Percentiles rank a stretch among this genome's conserved stretches.
These are phyloP conservation scores for Peromyscus eremicus DNA, from an alignment of 2,797 vertebrate genomes.

Conservation along the genomic window DNA sequence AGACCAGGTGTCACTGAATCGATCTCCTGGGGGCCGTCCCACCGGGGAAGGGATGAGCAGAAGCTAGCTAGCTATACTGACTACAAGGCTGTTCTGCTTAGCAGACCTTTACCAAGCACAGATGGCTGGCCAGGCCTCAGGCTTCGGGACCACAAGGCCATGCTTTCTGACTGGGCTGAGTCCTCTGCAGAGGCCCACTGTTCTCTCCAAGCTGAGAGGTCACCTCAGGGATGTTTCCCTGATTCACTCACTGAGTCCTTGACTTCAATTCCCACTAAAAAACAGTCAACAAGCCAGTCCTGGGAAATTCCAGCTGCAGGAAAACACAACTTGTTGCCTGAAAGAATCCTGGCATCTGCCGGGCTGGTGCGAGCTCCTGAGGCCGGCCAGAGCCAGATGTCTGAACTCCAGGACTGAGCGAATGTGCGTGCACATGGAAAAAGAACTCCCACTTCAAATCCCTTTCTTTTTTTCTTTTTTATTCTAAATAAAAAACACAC, in stretches of 20 bases:
- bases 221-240: background rate
- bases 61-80: background rate
- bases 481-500: constrained; percentile 94
- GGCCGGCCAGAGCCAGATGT: background rate
- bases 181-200: background rate
- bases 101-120: background rate
- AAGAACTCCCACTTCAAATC: constrained; percentile 59
- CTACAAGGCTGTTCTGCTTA: background rate
- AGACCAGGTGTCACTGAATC: background rate
- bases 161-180: background rate
- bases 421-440: background rate
- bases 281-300: background rate
- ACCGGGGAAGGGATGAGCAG: background rate
- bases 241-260: background rate
- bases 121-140: background rate
- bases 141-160: background rate
- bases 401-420: background rate
- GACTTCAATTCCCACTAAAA: constrained; percentile 48
- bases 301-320: constrained; percentile 61
- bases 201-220: background rate
- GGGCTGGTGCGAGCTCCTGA: background rate
- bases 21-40: background rate
- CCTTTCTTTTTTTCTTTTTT: constrained; percentile 85
- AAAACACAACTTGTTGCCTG: constrained; percentile 10
- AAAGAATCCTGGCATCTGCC: constrained; percentile 45